phyloP scores from a whole-genome alignment of 1,140 invertebrate genomes.

The Temnothorax nylanderi region DNA sequence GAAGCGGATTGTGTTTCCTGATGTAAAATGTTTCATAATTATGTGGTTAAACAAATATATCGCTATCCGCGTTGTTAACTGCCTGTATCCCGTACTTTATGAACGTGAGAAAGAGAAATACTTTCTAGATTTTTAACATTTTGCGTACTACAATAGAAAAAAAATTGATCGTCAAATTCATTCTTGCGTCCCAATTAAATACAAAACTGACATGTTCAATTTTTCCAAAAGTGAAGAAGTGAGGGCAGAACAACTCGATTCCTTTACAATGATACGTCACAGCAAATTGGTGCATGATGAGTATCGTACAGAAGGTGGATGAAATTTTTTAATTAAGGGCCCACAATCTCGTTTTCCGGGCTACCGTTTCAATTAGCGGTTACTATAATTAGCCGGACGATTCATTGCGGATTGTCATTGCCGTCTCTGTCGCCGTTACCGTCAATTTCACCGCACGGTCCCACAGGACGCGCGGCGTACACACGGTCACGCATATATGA shows the following conservation, averaged over 20 bases:
- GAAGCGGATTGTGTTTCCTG: conserved; percentile 22
- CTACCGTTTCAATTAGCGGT: conserved; percentile 18
- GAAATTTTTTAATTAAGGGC: neutral
- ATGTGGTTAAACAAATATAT: conserved; percentile 12
- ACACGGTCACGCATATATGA: conserved; percentile 1
- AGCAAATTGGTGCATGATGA: neutral
- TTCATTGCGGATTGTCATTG: conserved; percentile 13
- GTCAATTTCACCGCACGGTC: conserved; percentile 7
- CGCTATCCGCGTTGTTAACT: neutral
- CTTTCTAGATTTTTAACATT: neutral
- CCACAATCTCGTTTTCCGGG: neutral
- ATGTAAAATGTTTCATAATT: neutral
- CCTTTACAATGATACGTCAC: neutral
- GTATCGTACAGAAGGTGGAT: neutral
- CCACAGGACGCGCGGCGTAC: neutral
- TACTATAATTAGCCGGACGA: conserved; percentile 32
- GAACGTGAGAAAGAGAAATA: neutral
- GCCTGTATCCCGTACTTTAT: neutral
- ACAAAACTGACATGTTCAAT: neutral
- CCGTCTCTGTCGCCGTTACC: neutral
- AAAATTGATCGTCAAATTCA: neutral
- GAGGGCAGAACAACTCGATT: neutral
- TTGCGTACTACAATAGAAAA: neutral
- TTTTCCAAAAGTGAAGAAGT: neutral
- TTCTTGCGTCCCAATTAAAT: neutral